Percentiles rank a stretch among this genome's conserved stretches.
These are phyloP conservation scores for Callipepla squamata DNA, from an alignment of 2,113 vertebrate species.

Conservation along the genomic window DNA sequence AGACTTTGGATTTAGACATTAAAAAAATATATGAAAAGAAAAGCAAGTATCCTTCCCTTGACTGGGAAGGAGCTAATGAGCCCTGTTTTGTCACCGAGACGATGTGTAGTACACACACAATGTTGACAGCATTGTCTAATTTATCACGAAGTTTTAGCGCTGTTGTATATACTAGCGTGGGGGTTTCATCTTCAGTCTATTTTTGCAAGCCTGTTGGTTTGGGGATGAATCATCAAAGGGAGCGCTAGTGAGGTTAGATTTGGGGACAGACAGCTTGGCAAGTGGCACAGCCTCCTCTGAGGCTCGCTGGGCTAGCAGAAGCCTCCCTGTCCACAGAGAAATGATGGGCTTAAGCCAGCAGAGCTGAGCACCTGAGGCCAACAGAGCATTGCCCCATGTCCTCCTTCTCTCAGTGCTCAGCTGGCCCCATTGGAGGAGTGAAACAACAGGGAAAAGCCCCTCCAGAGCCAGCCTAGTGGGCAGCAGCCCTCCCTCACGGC, in stretches of 20 bases:
- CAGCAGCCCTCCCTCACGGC: fast-evolving
- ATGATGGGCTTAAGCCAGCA: not conserved
- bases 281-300: not conserved
- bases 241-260: constrained; percentile 33
- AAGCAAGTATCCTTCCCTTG: constrained; percentile 12
- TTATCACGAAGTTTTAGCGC: constrained; percentile 50
- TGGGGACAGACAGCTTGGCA: constrained; percentile 43
- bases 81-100: constrained; percentile 58
- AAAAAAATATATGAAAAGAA: not conserved
- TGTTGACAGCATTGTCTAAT: constrained; percentile 70
- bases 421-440: not conserved
- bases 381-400: fast-evolving
- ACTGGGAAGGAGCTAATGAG: constrained; percentile 61
- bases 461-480: fast-evolving
- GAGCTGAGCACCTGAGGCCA: not conserved
- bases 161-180: constrained; percentile 54
- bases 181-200: constrained; percentile 52
- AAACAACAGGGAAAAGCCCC: not conserved
- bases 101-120: constrained; percentile 8
- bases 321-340: not conserved
- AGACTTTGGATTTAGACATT: constrained; percentile 49
- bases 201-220: constrained; percentile 43
- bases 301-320: not conserved
- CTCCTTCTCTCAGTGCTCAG: not conserved
- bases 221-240: constrained; percentile 63